These are phyloP conservation scores for Trematocara macrostoma DNA, from an alignment of 2,113 vertebrate genomes.

Conservation along the genomic window DNA sequence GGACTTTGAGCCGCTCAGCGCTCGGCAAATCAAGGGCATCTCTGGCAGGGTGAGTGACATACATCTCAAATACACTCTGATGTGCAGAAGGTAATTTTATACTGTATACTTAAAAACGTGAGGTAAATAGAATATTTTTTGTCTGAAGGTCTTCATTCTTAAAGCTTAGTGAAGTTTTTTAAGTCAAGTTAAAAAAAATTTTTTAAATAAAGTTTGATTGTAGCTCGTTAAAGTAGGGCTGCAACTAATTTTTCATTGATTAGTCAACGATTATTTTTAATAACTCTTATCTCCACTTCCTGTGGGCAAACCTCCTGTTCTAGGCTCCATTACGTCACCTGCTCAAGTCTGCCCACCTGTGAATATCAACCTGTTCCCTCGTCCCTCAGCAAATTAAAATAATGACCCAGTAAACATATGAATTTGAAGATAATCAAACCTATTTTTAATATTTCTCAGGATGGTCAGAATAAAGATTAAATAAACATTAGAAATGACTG, in stretches of 20 bases:
- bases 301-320: background rate
- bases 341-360: background rate
- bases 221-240: background rate
- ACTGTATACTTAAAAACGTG: background rate
- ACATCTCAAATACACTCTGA: background rate
- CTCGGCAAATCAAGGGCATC: constrained; percentile 89
- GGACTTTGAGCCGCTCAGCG: constrained; percentile 97
- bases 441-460: background rate
- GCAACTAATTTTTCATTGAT: background rate
- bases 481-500: background rate
- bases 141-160: background rate
- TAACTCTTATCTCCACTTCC: background rate
- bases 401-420: background rate
- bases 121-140: background rate
- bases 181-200: background rate
- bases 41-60: constrained; percentile 86
- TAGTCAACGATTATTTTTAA: background rate
- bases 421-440: background rate
- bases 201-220: background rate
- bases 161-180: background rate
- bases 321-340: background rate
- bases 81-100: background rate
- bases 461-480: background rate
- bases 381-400: background rate
- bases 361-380: background rate